Base-by-base conservation (phyloP, 2,797 vertebrate genomes). In the Labroides dimidiatus region DNA sequence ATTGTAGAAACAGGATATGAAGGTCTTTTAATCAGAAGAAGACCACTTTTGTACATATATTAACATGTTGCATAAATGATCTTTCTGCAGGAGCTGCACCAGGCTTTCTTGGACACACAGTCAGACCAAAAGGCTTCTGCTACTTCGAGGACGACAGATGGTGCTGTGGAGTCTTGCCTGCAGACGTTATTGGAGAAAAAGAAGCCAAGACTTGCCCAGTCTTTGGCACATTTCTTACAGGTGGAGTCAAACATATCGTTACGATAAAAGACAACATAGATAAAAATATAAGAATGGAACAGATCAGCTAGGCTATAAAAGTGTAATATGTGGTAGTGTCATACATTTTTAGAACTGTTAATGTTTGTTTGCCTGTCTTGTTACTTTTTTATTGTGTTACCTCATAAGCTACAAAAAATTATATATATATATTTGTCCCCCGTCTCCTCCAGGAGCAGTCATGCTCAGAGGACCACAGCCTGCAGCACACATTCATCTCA, bases 401-500 rank as follows among this genome's bases (percentile, higher is more conserved):
- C 24, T 27, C 6, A 27, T 3, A 27, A 6, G 3, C 6, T 27
- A 27, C 24, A 6, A 27, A 27, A 27, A 27, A 27, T 27, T 3
- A 27, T 3, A 27, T n/a, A n/a, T n/a, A n/a, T n/a, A n/a, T n/a
- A n/a, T n/a, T n/a, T n/a, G n/a, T n/a, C 7, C 20, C 2, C 14
- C 0, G 0, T 11, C 17, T 94, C 49, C 91, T 94, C 16, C 91
- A 94, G 80, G 82, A 75, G 20, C 68, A 64, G 72, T 69, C 79
- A 0, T 58, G 75, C 56, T 52, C 71, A 0, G 61, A 89, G 14
- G 86, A 84, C 50, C 75, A 68, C 0, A 73, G 87, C 51, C 87
- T 96, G 27, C 95, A 96, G 66, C 93, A 94, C 49, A 77, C 94
- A 0, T 95, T 97, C 72, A 90, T 96, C 68, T 93, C 92, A 49